Evolutionary conservation across 1,140 invertebrate genomes (phyloP).

Genomic region (Telenomus remus): DNA sequence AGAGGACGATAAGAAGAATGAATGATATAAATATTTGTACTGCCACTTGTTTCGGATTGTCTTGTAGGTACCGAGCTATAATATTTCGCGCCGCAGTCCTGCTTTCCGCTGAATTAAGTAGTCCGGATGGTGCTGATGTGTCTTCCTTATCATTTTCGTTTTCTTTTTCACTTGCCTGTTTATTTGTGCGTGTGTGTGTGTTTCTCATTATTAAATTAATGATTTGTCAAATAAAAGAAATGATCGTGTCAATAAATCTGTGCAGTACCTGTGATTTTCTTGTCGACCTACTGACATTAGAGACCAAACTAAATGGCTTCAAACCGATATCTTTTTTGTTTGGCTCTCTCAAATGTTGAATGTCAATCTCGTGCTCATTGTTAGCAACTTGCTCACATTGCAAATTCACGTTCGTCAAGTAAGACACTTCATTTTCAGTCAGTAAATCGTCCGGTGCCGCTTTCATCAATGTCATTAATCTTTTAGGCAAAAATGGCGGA

Average conservation of each 20-base stretch:
- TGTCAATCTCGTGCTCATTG: slow-evolving; percentile 17
- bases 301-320: slow-evolving; percentile 35
- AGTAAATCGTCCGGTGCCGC: slow-evolving; percentile 5
- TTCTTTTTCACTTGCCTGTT: too few relatives aligned
- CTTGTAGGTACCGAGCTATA: too few relatives aligned
- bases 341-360: slow-evolving; percentile 7
- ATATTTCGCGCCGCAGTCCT: too few relatives aligned
- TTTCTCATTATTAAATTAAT: too few relatives aligned
- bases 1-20: too few relatives aligned
- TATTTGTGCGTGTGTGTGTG: too few relatives aligned
- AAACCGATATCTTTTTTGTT: slow-evolving; percentile 17
- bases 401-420: slow-evolving; percentile 18
- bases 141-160: too few relatives aligned
- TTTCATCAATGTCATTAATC: slow-evolving; percentile 40
- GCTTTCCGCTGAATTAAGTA: too few relatives aligned
- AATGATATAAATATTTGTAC: too few relatives aligned
- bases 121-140: too few relatives aligned
- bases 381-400: slow-evolving; percentile 1
- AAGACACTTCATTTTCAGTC: slow-evolving; percentile 13
- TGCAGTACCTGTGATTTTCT: slow-evolving; percentile 17
- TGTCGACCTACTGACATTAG: slow-evolving; percentile 16
- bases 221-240: too few relatives aligned
- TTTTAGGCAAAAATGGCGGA: slow-evolving; percentile 42
- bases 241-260: slow-evolving; percentile 1
- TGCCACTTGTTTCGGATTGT: too few relatives aligned